Conservation (phyloP, 2,797 vertebrate species). For the Rhodeus uyekii region DNA sequence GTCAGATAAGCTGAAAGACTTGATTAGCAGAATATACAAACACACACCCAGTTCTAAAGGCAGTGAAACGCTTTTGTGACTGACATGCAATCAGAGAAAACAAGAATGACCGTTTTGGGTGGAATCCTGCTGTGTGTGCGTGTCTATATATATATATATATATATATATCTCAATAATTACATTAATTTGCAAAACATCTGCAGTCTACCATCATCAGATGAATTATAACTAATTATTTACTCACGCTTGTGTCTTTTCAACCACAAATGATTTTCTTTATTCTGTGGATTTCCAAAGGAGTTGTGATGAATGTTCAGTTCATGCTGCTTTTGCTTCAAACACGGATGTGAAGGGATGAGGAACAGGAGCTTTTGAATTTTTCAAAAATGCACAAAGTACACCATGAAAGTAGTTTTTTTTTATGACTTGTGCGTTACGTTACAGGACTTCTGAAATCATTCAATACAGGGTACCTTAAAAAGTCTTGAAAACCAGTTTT, state of each 20-base stretch:
- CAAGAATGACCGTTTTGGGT: background rate
- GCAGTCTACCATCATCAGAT: background rate
- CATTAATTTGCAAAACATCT: too few species aligned
- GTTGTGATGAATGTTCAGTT: background rate
- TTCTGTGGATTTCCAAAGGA: background rate
- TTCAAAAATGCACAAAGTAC: background rate
- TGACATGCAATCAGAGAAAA: background rate
- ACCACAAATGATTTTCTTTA: background rate
- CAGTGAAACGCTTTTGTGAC: background rate
- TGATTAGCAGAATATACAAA: background rate
- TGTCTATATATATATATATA: too few species aligned
- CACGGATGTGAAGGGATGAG: background rate
- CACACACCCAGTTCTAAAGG: background rate
- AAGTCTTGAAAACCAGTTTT: too few species aligned
- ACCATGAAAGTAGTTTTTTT: background rate
- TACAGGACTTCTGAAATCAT: background rate
- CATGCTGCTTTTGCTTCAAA: background rate
- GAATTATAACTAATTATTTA: background rate
- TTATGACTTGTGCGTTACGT: background rate
- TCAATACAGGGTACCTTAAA: background rate
- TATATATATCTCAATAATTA: too few species aligned
- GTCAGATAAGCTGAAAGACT: background rate
- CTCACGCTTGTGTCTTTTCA: too few species aligned
- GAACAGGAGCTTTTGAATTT: background rate
- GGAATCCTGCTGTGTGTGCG: background rate